Conservation (phyloP, 2,888 invertebrate genomes). For the Anoplius nigerrimus region DNA sequence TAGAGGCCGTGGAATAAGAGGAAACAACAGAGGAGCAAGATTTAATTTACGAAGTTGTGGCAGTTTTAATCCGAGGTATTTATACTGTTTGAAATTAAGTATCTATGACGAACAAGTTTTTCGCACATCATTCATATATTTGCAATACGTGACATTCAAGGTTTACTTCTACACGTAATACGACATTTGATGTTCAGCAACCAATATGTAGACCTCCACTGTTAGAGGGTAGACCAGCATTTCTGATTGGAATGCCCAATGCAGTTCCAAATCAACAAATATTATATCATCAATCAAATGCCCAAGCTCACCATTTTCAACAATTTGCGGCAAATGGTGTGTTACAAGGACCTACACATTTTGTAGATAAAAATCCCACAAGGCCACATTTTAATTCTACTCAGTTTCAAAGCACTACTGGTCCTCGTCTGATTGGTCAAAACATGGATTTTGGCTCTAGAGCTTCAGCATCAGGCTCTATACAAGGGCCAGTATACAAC, state of each 20-base stretch:
- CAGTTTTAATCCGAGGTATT: conserved; percentile 63
- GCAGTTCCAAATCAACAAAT: conserved; percentile 60
- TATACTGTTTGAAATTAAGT: neutral
- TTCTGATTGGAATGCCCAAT: conserved; percentile 56
- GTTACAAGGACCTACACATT: conserved; percentile 58
- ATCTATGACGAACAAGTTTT: neutral
- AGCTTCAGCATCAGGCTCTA: conserved; percentile 34
- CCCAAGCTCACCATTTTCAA: conserved; percentile 58
- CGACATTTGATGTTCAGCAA: conserved; percentile 53
- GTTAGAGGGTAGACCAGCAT: conserved; percentile 62
- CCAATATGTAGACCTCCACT: conserved; percentile 60
- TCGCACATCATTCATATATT: neutral
- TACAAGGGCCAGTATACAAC: conserved; percentile 55
- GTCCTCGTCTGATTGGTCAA: conserved; percentile 55
- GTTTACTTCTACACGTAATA: conserved; percentile 42
- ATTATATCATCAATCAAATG: conserved; percentile 53
- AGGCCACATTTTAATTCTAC: conserved; percentile 56
- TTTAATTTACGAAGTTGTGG: conserved; percentile 55
- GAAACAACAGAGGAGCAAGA: conserved; percentile 54
- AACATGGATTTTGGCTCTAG: conserved; percentile 64
- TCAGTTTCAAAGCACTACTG: conserved; percentile 61
- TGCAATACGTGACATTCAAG: conserved; percentile 20
- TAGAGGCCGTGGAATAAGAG: conserved; percentile 56
- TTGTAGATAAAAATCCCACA: conserved; percentile 48
- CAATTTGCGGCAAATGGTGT: conserved; percentile 59